phyloP scores from a whole-genome alignment of 1,140 invertebrate species.

The Drosophila erecta region DNA sequence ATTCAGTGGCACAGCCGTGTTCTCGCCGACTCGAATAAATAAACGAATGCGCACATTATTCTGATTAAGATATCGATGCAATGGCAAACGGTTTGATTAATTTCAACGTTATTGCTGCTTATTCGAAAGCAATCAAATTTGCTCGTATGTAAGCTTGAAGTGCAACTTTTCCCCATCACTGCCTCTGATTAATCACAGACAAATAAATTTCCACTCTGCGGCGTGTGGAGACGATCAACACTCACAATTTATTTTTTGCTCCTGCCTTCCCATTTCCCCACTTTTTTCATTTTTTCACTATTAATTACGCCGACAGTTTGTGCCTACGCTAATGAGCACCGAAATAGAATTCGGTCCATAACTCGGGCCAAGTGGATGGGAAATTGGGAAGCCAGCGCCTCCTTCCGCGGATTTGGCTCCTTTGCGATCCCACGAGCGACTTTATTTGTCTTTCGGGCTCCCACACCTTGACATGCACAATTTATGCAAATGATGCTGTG shows the following conservation, averaged over 20 bases:
- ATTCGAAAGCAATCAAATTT: slow-evolving; percentile 34
- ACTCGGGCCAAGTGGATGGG: slow-evolving; percentile 50
- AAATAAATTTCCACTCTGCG: slow-evolving; percentile 59
- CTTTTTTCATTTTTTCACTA: slow-evolving; percentile 32
- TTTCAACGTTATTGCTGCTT: slow-evolving; percentile 39
- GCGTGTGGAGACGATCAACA: slow-evolving; percentile 65
- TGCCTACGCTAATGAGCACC: slow-evolving; percentile 70
- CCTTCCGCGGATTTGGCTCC: slow-evolving; percentile 1
- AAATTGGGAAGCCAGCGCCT: slow-evolving; percentile 9
- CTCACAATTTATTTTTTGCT: slow-evolving; percentile 28
- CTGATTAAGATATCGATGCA: slow-evolving; percentile 32
- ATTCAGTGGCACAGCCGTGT: slow-evolving; percentile 8
- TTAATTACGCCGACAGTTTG: slow-evolving; percentile 74
- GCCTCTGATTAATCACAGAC: slow-evolving; percentile 65
- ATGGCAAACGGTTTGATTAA: slow-evolving; percentile 36
- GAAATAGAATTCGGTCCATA: slow-evolving; percentile 74
- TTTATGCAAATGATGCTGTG: slow-evolving; percentile 73
- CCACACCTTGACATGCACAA: slow-evolving; percentile 45
- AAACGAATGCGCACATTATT: slow-evolving; percentile 30
- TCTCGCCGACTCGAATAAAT: slow-evolving; percentile 36
- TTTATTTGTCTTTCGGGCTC: slow-evolving; percentile 45
- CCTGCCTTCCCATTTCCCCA: slow-evolving; percentile 11
- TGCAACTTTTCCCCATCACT: slow-evolving; percentile 1
- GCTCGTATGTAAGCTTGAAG: neutral
- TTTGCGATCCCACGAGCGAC: slow-evolving; percentile 4